Base-by-base conservation (phyloP, 2,113 vertebrate genomes). In the Brienomyrus brachyistius region DNA sequence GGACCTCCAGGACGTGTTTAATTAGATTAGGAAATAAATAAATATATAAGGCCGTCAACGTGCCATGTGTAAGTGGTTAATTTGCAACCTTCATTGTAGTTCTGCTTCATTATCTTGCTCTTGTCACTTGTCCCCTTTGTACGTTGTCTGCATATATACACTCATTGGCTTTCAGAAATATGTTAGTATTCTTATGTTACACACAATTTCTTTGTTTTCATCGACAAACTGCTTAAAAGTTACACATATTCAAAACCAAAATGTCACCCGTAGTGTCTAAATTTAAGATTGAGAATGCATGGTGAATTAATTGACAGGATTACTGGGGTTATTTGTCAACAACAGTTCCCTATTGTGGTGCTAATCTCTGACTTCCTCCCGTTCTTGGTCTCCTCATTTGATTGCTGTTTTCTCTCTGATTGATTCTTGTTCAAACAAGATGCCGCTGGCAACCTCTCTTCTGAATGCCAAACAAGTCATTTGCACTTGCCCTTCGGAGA, bases 221-320 rank as follows among this genome's bases (percentile, higher is more conserved):
- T 82, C 77, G 15, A 82, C 74, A 43, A 80, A 43, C 43, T 70
- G 62, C 62, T 23, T 84, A 45, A 43, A 83, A 23, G 21, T 84
- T 84, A 84, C 82, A 84, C 48, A 84, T 84, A 91, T 77, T 91
- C 93, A 94, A 90, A 92, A 70, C 21, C 90, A 82, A 35, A 90
- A 90, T 88, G 88, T 54, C 52, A 86, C 48, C 19, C 87, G 8
- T 56, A 86, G 88, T 90, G 93, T 95, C 95, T 96, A 95, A 95
- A 94, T 94, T 95, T 95, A 95, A 95, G 94, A 93, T 94, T 93
- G 92, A 90, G 91, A 93, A 94, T 93, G 6, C 89, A 84, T 91
- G 11, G 85, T 93, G 96, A 95, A 96, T 96, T 95, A 94, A 95
- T 96, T 93, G 95, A 91, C 87, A 51, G 94, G 95, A 95, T 96